A percentile compares a stretch with the other conserved stretches of the same genome.
phyloP scores from a whole-genome alignment of 2,113 vertebrate species.

The Pangasianodon gigas region DNA sequence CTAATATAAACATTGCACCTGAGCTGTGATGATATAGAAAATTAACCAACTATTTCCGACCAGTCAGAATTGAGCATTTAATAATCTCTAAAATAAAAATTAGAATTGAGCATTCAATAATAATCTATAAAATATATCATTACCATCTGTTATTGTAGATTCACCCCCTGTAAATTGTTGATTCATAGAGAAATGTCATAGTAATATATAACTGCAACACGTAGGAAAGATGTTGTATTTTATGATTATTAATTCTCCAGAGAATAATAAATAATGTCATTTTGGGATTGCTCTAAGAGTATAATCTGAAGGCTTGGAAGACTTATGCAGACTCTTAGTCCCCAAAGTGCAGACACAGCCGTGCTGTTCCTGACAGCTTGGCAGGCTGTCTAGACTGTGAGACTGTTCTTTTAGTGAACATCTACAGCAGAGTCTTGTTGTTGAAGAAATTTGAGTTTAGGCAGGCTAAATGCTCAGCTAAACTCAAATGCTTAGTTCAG shows the following conservation, averaged over 20 bases:
- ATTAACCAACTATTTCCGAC: not conserved
- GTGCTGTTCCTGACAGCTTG: slow-evolving; percentile 24
- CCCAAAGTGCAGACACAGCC: slow-evolving; percentile 24
- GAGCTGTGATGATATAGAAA: not conserved
- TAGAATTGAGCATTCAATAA: too few relatives aligned
- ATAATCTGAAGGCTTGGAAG: not conserved
- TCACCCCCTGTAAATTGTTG: not conserved
- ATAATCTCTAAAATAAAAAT: not conserved
- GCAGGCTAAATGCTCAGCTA: not conserved
- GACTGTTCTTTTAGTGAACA: slow-evolving; percentile 11
- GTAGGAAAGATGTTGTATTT: not conserved
- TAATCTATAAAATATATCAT: not conserved
- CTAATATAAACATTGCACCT: not conserved
- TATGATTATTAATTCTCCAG: not conserved
- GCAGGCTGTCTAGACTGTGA: not conserved
- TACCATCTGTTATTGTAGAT: not conserved
- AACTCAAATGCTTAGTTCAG: not conserved
- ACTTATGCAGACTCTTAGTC: not conserved
- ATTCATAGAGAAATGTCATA: not conserved
- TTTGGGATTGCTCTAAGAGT: not conserved
- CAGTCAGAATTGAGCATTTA: not conserved
- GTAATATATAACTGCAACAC: not conserved
- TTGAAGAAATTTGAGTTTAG: not conserved
- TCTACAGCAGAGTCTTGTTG: not conserved
- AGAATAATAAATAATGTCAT: not conserved